Conservation (phyloP, 2,113 vertebrate species). For the Grantiella picta region DNA sequence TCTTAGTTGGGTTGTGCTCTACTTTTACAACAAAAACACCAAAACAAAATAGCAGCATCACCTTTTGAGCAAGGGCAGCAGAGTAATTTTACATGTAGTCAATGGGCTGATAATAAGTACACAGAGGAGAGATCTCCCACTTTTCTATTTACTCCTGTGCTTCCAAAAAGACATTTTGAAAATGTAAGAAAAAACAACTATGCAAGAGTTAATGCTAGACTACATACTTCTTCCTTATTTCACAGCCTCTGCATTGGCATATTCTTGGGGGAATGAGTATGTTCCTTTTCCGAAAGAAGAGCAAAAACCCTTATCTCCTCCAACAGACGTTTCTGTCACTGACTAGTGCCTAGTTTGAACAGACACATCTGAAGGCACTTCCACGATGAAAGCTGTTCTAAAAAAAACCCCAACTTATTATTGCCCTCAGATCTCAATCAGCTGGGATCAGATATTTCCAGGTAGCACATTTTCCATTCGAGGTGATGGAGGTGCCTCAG, state of each 20-base stretch:
- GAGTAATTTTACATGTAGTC: neutral
- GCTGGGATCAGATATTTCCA: neutral
- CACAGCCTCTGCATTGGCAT: neutral
- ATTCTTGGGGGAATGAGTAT: neutral
- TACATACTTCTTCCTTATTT: neutral
- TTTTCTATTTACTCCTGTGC: neutral
- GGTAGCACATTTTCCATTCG: neutral
- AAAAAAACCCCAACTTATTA: neutral
- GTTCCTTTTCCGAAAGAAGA: neutral
- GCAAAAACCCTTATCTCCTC: neutral
- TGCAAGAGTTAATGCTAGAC: neutral
- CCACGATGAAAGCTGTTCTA: neutral
- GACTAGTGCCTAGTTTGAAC: neutral
- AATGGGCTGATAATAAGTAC: neutral
- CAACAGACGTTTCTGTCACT: neutral
- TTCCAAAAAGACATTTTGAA: neutral
- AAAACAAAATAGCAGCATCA: neutral
- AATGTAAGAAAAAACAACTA: neutral
- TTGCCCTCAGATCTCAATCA: neutral
- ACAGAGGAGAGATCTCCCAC: neutral
- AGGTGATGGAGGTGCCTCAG: neutral
- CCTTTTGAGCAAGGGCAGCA: neutral
- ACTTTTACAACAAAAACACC: neutral
- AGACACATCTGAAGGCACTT: neutral
- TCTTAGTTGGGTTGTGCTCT: neutral